These are phyloP conservation scores for Sphyrna mokarran DNA, from an alignment of 2,113 vertebrate genomes.

Conservation along the genomic window DNA sequence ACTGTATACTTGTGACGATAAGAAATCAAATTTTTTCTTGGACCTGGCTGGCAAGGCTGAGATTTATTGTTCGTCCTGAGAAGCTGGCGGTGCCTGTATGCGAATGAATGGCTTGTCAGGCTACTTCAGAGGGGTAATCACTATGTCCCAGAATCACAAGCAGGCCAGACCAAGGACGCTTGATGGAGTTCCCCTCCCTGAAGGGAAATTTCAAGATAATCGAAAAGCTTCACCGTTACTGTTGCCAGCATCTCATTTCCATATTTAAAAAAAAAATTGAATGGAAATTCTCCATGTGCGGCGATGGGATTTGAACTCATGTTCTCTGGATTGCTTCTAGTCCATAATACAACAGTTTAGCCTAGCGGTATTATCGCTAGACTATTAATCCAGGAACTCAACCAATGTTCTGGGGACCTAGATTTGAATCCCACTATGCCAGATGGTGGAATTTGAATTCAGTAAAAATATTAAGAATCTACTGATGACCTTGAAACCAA, in stretches of 20 bases:
- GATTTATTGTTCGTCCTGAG: neutral
- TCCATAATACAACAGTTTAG: no score
- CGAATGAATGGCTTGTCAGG: neutral
- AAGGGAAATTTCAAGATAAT: neutral
- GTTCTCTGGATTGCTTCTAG: neutral
- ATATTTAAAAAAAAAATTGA: neutral
- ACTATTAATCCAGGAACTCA: no score
- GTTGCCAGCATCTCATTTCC: neutral
- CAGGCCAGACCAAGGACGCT: neutral
- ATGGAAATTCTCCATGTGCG: neutral
- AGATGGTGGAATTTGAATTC: no score
- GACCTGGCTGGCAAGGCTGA: neutral
- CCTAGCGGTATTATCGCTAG: no score
- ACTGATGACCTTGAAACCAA: no score
- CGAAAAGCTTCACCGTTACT: neutral
- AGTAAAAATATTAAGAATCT: no score
- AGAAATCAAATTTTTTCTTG: neutral
- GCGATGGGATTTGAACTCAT: no score
- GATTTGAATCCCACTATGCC: no score
- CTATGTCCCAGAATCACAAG: neutral
- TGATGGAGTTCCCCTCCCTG: neutral
- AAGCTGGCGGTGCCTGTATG: neutral
- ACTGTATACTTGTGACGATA: no score
- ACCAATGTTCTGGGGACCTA: no score
- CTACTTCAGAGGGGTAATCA: neutral